Conservation (phyloP, 1,140 invertebrate genomes). For the Penaeus japonicus region DNA sequence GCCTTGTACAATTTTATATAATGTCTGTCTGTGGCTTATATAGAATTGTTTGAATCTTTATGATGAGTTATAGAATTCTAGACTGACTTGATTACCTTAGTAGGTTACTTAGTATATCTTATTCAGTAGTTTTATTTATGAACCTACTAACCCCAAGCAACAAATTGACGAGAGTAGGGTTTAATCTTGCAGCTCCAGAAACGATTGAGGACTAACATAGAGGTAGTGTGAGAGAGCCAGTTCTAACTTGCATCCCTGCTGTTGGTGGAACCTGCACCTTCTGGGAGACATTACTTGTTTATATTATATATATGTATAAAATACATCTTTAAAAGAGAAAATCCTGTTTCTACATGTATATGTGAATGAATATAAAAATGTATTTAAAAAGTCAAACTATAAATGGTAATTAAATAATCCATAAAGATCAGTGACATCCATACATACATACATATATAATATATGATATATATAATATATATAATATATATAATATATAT, state of each 20-base stretch:
- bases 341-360: no score
- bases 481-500: no score
- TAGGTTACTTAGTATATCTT: no score
- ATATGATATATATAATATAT: no score
- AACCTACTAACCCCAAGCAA: slow-evolving; percentile 39
- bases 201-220: slow-evolving; percentile 59
- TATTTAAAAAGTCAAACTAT: neutral
- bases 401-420: neutral
- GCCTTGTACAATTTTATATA: no score
- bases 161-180: slow-evolving; percentile 58
- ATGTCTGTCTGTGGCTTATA: no score
- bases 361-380: no score
- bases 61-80: neutral
- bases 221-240: slow-evolving; percentile 57
- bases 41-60: no score
- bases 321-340: neutral
- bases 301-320: neutral
- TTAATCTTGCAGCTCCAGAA: slow-evolving; percentile 60
- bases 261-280: slow-evolving; percentile 26
- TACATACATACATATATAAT: no score
- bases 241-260: slow-evolving; percentile 50
- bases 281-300: neutral
- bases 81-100: no score
- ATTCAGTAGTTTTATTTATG: slow-evolving; percentile 10
- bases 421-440: no score